Conservation (phyloP, 1,140 invertebrate genomes). For the Papilio helenus region DNA sequence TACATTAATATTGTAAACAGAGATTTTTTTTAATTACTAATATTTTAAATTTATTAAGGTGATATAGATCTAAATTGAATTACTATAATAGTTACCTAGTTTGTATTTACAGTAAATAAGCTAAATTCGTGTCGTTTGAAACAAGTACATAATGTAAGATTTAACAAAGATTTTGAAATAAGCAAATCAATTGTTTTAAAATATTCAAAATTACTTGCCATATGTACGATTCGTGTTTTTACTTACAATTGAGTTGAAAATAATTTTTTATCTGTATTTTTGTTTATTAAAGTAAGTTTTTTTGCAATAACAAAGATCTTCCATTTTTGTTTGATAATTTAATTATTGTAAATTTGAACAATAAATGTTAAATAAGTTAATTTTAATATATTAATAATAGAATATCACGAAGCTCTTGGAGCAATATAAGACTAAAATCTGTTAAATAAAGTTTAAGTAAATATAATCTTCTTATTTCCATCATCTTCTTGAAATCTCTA, state of each 20-base stretch:
- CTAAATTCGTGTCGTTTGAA: too few species aligned
- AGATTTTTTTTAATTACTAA: too few species aligned
- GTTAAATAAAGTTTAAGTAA: slow-evolving; percentile 3
- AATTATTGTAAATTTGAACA: background rate
- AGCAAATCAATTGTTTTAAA: too few species aligned
- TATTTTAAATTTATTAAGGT: background rate
- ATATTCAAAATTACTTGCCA: too few species aligned
- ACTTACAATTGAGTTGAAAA: too few species aligned
- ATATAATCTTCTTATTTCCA: background rate
- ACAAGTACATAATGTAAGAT: too few species aligned
- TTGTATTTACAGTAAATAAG: background rate
- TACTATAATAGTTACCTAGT: background rate
- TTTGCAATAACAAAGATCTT: background rate
- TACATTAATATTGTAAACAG: too few species aligned
- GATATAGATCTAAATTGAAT: background rate
- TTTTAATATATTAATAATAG: background rate
- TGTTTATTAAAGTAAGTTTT: slow-evolving; percentile 10
- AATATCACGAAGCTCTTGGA: slow-evolving; percentile 1
- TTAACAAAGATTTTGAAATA: too few species aligned
- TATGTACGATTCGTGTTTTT: too few species aligned
- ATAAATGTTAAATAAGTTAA: background rate
- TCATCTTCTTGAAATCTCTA: too few species aligned
- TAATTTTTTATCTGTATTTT: background rate
- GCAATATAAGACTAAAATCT: slow-evolving; percentile 8
- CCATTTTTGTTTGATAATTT: slow-evolving; percentile 1